phyloP scores from a whole-genome alignment of 2,888 invertebrate species.

The Hyles lineata region DNA sequence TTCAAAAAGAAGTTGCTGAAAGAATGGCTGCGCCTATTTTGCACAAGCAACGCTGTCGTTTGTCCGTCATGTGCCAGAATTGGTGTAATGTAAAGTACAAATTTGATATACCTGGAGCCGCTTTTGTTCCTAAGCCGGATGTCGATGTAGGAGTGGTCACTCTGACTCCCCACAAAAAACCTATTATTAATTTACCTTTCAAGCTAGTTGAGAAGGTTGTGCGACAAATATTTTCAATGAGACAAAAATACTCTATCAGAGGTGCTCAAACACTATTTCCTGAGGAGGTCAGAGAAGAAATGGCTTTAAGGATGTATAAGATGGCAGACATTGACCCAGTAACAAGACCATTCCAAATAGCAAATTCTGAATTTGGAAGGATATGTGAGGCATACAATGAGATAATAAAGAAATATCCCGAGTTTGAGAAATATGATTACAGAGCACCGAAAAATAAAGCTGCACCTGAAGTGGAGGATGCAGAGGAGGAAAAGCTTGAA shows the following conservation, averaged over 20 bases:
- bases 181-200: constrained; percentile 92
- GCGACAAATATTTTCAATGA: constrained; percentile 93
- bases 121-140: constrained; percentile 97
- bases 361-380: constrained; percentile 91
- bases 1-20: constrained; percentile 98
- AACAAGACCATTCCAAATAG: constrained; percentile 89
- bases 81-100: constrained; percentile 93
- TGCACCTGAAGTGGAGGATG: constrained; percentile 31
- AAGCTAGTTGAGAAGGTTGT: constrained; percentile 94
- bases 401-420: constrained; percentile 88
- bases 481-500: constrained; percentile 44
- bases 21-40: constrained; percentile 92
- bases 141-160: constrained; percentile 98
- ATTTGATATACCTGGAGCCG: constrained; percentile 94
- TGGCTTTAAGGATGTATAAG: constrained; percentile 88
- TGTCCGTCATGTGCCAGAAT: constrained; percentile 98
- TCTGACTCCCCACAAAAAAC: constrained; percentile 91
- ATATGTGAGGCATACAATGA: constrained; percentile 91
- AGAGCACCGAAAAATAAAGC: constrained; percentile 81
- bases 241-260: constrained; percentile 92
- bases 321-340: constrained; percentile 89
- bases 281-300: constrained; percentile 85
- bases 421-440: constrained; percentile 88
- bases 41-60: constrained; percentile 90
- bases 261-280: constrained; percentile 92